Conservation (phyloP, 2,888 invertebrate genomes). For the Plebejus anna region DNA sequence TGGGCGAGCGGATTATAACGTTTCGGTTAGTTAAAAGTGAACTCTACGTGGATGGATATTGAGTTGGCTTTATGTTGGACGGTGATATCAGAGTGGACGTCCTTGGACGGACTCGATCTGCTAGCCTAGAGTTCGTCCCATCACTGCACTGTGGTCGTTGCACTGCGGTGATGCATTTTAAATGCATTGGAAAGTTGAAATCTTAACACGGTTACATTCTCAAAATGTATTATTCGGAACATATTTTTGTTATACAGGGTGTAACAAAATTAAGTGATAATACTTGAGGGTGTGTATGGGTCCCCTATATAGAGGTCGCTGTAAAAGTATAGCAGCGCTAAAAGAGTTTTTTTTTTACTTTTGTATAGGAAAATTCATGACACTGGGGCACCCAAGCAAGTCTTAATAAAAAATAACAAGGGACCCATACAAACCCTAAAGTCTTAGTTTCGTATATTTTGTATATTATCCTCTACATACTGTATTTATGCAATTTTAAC, state of each 20-base stretch:
- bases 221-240: neutral
- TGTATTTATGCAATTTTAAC: neutral
- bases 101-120: constrained; percentile 80
- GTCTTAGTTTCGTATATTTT: too few species aligned
- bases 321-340: too few species aligned
- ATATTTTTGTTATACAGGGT: neutral
- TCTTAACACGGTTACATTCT: constrained; percentile 31
- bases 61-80: constrained; percentile 49
- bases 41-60: constrained; percentile 43
- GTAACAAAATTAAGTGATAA: too few species aligned
- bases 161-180: constrained; percentile 74
- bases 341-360: too few species aligned
- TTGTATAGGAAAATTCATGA: too few species aligned
- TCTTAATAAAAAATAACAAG: too few species aligned
- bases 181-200: constrained; percentile 70
- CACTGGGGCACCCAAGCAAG: too few species aligned
- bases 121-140: constrained; percentile 76
- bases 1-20: constrained; percentile 60
- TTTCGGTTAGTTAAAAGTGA: constrained; percentile 44
- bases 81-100: constrained; percentile 69
- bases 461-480: neutral
- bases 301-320: too few species aligned
- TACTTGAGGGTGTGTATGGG: neutral
- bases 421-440: too few species aligned
- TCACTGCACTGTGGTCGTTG: constrained; percentile 73